Evolutionary conservation across 92 coral and sea anemone species (phyloP), one percentile per base, ranked within the genome.

Genomic region (Actinostola sp.): DNA sequence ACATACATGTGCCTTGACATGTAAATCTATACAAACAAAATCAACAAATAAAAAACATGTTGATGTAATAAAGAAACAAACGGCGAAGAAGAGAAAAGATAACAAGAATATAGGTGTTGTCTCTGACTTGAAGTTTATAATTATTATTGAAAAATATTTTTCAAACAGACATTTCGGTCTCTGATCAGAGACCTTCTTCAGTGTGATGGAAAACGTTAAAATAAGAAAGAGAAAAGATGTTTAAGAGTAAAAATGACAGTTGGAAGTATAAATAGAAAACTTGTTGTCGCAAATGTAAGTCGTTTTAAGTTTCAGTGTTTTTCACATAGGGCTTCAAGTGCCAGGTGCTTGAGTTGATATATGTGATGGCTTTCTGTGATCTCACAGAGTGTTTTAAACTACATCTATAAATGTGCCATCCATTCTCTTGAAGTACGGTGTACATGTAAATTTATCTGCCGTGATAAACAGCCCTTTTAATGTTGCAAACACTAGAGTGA

Each of bases 1-100:
- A n/a, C 20, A 68, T 20, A 31, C 30, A 68, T 50, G 38, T 50
- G 74, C 44, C 30, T 23, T 31, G 10, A 50, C 74, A 50, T 51
- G 62, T 27, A 30, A 39, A 68, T 52, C 15, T 16, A 61, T 36
- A 36, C 11, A 36, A 4, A 36, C 4, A 36, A 36, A 11, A 36
- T 4, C 42, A 36, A 36, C 42, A 36, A 36, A 36, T 36, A 36
- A 36, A 11, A 36, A 4, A 36, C 4, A 36, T 11, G 11, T 36
- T 36, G n/a, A n/a, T n/a, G n/a, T n/a, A n/a, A n/a, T n/a, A n/a
- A n/a, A n/a, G n/a, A n/a, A n/a, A n/a, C n/a, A n/a, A n/a, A n/a
- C n/a, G n/a, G n/a, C n/a, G n/a, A n/a, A n/a, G n/a, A n/a, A n/a
- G n/a, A n/a, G n/a, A n/a, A n/a, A n/a, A n/a, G n/a, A n/a, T n/a